Percentiles rank a stretch among this genome's conserved stretches.
phyloP scores from a whole-genome alignment of 2,113 vertebrate genomes.

The Solenodon paradoxus region DNA sequence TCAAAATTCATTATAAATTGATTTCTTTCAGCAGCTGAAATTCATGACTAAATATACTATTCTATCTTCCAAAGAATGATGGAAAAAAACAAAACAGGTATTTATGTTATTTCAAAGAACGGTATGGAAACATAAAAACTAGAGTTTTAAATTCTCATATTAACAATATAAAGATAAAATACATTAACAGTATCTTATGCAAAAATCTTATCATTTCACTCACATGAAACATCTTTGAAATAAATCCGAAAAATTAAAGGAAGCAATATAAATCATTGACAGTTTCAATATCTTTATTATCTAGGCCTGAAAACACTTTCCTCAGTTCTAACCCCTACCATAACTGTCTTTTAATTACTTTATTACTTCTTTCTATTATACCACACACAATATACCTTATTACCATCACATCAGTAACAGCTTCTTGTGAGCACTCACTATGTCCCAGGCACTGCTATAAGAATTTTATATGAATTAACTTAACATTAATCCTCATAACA shows the following conservation, averaged over 20 bases:
- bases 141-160: neutral
- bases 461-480: neutral
- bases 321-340: neutral
- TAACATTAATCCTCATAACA: neutral
- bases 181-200: neutral
- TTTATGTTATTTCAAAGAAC: neutral
- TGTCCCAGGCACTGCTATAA: neutral
- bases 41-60: neutral
- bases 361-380: neutral
- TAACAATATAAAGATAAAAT: conserved; percentile 7
- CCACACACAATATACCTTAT: neutral
- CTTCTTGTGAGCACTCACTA: neutral
- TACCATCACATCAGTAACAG: neutral
- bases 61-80: neutral
- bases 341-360: neutral
- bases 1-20: neutral
- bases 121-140: neutral
- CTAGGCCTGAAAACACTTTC: neutral
- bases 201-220: neutral
- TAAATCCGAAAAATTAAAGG: neutral
- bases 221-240: conserved; percentile 1
- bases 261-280: neutral
- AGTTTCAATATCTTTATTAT: neutral
- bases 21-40: neutral
- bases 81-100: neutral